phyloP scores from a whole-genome alignment of 2,888 invertebrate genomes.

The Nineta flava region DNA sequence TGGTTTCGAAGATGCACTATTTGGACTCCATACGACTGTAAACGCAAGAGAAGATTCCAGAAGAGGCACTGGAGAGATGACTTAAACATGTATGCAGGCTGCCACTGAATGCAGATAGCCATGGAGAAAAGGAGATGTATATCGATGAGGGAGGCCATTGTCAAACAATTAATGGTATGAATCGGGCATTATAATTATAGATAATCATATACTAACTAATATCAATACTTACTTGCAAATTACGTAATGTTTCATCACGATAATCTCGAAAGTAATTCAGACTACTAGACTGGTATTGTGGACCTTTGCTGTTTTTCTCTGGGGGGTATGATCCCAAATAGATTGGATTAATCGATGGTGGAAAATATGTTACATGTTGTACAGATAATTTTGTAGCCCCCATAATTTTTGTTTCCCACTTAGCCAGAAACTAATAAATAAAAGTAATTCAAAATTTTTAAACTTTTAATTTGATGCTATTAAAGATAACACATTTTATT shows the following conservation, averaged over 20 bases:
- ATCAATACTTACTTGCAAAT: slow-evolving; percentile 24
- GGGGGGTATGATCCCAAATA: slow-evolving; percentile 27
- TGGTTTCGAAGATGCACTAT: too few relatives aligned
- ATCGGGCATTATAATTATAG: too few relatives aligned
- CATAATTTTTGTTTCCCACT: slow-evolving; percentile 13
- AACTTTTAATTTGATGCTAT: slow-evolving; percentile 9
- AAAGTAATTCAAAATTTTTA: slow-evolving; percentile 2
- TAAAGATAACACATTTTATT: not conserved
- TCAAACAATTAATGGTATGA: too few relatives aligned
- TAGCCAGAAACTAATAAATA: not conserved
- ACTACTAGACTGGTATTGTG: slow-evolving; percentile 18
- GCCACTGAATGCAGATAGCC: too few relatives aligned
- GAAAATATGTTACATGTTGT: slow-evolving; percentile 23
- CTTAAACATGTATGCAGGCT: too few relatives aligned
- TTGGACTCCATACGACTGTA: too few relatives aligned
- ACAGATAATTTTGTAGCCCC: slow-evolving; percentile 19
- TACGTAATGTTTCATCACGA: slow-evolving; percentile 27
- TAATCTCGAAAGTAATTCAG: slow-evolving; percentile 27
- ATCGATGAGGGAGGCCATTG: too few relatives aligned
- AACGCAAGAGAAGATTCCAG: too few relatives aligned
- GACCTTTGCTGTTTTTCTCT: slow-evolving; percentile 20
- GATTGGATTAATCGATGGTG: slow-evolving; percentile 22
- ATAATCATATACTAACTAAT: too few relatives aligned
- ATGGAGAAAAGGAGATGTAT: too few relatives aligned
- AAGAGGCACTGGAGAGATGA: too few relatives aligned